These are phyloP conservation scores for Rhynchonycteris naso DNA, from an alignment of 2,797 vertebrate genomes.

Conservation along the genomic window DNA sequence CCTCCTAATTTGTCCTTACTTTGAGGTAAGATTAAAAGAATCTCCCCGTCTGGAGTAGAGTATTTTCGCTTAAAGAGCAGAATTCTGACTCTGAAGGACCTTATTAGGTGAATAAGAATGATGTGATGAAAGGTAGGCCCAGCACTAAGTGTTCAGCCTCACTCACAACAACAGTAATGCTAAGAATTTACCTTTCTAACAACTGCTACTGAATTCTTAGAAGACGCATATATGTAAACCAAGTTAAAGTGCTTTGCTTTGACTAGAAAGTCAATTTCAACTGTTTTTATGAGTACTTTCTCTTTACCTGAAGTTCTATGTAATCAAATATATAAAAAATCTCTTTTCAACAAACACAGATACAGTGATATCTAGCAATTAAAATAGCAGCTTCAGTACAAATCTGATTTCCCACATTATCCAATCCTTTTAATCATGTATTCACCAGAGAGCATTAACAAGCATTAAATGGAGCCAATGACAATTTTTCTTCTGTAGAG, in stretches of 20 bases:
- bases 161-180: not conserved
- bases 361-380: not conserved
- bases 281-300: not conserved
- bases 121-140: not conserved
- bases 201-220: not conserved
- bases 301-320: not conserved
- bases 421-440: not conserved
- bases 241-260: not conserved
- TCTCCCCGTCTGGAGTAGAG: not conserved
- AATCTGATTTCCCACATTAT: not conserved
- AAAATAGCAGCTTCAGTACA: not conserved
- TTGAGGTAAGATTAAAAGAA: not conserved
- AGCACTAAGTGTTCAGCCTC: not conserved
- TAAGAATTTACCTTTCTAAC: not conserved
- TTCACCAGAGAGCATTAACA: not conserved
- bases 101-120: not conserved
- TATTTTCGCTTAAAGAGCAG: not conserved
- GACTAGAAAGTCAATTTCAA: not conserved
- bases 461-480: not conserved
- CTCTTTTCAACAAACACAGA: not conserved
- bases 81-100: not conserved
- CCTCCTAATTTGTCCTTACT: not conserved
- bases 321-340: not conserved
- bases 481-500: not conserved
- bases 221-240: not conserved